These are phyloP conservation scores for Ligdia adustata DNA, from an alignment of 2,888 invertebrate species.

Conservation along the genomic window DNA sequence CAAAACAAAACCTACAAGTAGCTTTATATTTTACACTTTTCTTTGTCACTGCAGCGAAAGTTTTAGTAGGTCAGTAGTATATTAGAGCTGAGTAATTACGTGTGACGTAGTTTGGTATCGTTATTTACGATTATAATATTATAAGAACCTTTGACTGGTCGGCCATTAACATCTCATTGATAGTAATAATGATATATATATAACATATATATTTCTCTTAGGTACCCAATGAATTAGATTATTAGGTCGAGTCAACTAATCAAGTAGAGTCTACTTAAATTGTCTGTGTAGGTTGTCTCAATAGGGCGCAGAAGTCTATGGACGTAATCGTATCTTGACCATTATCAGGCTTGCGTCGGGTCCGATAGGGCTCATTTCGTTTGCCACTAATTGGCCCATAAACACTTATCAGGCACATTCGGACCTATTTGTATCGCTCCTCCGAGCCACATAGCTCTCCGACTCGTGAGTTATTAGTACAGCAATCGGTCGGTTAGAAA, in stretches of 20 bases:
- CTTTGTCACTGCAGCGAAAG: conserved; percentile 1
- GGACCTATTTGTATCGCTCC: conserved; percentile 55
- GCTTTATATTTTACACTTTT: too few relatives aligned
- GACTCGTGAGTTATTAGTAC: conserved; percentile 35
- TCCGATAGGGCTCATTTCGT: conserved; percentile 63
- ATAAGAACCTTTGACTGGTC: conserved; percentile 24
- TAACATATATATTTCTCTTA: too few relatives aligned
- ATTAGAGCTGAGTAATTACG: background rate
- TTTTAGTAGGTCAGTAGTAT: conserved; percentile 2
- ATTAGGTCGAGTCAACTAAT: conserved; percentile 39
- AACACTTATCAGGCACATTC: conserved; percentile 72
- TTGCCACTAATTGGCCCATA: conserved; percentile 70
- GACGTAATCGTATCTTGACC: conserved; percentile 52
- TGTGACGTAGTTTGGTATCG: conserved; percentile 6
- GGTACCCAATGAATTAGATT: conserved; percentile 22
- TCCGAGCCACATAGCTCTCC: conserved; percentile 58
- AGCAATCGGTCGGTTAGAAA: conserved; percentile 3
- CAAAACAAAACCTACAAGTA: too few relatives aligned
- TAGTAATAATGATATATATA: conserved; percentile 18
- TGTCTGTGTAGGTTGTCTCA: conserved; percentile 21
- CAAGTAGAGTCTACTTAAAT: conserved; percentile 27
- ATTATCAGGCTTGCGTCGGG: conserved; percentile 61
- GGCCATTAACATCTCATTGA: conserved; percentile 24
- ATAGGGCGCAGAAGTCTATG: conserved; percentile 27
- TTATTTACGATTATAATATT: conserved; percentile 10